Percentiles rank a stretch among this genome's conserved stretches.
phyloP scores from a whole-genome alignment of 2,797 vertebrate species.

The Acanthis flammea region DNA sequence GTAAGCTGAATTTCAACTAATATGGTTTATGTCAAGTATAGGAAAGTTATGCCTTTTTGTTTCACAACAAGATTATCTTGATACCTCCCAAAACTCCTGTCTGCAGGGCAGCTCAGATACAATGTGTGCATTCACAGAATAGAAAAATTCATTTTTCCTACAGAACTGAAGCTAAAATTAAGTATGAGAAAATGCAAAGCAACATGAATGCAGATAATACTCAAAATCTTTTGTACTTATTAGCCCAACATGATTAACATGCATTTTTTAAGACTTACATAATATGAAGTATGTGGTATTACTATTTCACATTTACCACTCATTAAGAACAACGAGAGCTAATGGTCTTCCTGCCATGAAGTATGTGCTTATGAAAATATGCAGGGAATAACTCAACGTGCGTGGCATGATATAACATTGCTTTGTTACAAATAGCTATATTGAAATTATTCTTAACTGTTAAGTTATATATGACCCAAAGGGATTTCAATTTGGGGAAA shows the following conservation, averaged over 20 bases:
- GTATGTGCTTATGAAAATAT: accelerated
- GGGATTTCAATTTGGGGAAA: background rate
- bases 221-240: background rate
- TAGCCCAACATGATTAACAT: background rate
- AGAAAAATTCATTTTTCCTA: background rate
- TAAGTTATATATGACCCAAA: background rate
- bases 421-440: background rate
- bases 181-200: background rate
- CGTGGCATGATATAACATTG: background rate
- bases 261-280: background rate
- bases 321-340: background rate
- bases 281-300: background rate
- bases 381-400: accelerated
- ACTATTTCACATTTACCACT: background rate
- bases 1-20: background rate
- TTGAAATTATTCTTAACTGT: background rate
- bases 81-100: background rate
- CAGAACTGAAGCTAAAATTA: background rate
- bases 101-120: background rate
- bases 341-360: background rate
- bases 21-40: background rate
- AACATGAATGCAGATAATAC: background rate
- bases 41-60: background rate
- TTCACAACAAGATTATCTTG: background rate
- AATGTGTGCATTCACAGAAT: background rate